A percentile compares a stretch with the other conserved stretches of the same genome.
Conservation (phyloP, 2,113 vertebrate genomes). For the Podarcis cretensis region DNA sequence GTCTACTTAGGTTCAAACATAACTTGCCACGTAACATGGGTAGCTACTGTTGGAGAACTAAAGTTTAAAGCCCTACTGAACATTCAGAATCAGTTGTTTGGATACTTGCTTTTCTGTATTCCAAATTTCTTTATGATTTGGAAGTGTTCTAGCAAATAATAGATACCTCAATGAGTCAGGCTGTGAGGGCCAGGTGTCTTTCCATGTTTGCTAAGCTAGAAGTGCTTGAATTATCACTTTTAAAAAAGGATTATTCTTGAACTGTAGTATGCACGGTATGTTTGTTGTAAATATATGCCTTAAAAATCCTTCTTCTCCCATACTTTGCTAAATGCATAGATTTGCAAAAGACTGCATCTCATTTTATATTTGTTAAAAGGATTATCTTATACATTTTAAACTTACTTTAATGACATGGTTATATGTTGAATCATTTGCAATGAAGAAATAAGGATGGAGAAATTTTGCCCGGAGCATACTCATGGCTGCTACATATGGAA, state of each 20-base stretch:
- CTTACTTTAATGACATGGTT: neutral
- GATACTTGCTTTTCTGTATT: neutral
- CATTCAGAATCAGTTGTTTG: neutral
- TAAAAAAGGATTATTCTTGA: neutral
- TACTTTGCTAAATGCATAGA: neutral
- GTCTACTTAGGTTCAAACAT: neutral
- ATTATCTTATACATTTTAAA: neutral
- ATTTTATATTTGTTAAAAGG: neutral
- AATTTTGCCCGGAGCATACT: neutral
- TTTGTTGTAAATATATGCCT: neutral
- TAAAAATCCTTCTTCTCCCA: neutral
- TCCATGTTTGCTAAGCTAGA: neutral
- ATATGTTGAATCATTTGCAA: neutral
- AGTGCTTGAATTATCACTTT: neutral
- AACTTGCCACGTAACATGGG: neutral
- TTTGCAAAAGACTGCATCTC: neutral
- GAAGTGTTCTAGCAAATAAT: neutral
- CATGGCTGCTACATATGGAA: neutral
- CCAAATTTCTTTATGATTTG: neutral
- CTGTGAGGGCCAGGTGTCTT: neutral
- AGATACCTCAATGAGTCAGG: neutral
- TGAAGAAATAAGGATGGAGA: neutral
- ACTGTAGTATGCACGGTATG: neutral
- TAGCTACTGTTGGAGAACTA: neutral
- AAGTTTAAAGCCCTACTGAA: neutral